Base-by-base conservation (phyloP, 2,113 vertebrate species). In the Rissa tridactyla region DNA sequence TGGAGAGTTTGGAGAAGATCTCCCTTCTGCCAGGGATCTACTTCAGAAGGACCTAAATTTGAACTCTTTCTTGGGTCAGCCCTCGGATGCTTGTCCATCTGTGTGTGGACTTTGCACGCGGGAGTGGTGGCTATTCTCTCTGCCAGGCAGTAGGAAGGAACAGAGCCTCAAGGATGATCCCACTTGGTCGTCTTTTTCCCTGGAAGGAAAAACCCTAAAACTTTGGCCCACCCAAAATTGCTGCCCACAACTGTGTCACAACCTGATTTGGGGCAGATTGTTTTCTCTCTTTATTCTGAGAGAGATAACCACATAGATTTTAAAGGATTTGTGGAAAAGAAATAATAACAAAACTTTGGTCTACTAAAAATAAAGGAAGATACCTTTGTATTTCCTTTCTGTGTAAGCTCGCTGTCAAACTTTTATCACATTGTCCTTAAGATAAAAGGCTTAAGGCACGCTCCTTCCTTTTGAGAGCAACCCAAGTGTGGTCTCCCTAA, bases 101-200 rank as follows among this genome's bases (percentile, higher is more conserved):
- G 47, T 1, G 0, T 5, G 8, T 8, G 46, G 22, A 25, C 27
- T 73, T 79, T 14, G 61, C 34, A 3, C 0, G 8, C 2, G 2
- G 29, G 13, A 46, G 23, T 6, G 32, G 25, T 17, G 68, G 58
- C 58, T 69, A 4, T 17, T 82, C 10, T 17, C n/a, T 38, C 68
- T 91, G 52, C 38, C 18, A 61, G 10, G 12, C 38, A 42, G 15
- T 0, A 6, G 57, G 38, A 82, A 49, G 23, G 52, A 76, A 75
- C 22, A 22, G 44, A 75, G 49, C 49, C n/a, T 75, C 49, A 42
- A 26, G 38, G 68, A 27, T 18, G 34, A 47, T 26, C 29, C 20
- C 36, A 17, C 42, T 17, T 7, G 0, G 0, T 22, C 34, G 23
- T 62, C 66, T 42, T 83, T 32, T 62, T 32, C 23, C 40, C 26